Conservation (phyloP, 2,797 vertebrate species). For the Acipenser oxyrinchus region DNA sequence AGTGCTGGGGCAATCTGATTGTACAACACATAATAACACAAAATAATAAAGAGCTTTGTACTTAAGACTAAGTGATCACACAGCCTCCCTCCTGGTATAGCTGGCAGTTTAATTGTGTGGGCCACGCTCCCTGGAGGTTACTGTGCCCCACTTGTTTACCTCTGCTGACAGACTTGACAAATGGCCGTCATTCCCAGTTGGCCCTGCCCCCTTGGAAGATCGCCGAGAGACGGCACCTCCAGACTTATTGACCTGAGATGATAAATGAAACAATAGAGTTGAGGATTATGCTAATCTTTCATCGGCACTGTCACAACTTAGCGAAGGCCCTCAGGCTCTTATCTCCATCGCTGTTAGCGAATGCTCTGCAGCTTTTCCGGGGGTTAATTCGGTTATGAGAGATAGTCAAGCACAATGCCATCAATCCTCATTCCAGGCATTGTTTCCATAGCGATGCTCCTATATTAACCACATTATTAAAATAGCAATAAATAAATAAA, state of each 20-base stretch:
- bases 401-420: neutral
- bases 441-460: no score
- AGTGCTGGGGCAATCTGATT: no score
- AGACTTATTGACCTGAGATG: neutral
- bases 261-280: neutral
- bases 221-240: neutral
- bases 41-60: no score
- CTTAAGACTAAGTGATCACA: no score
- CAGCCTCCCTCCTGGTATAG: no score
- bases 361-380: neutral
- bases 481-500: no score
- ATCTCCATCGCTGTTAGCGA: neutral
- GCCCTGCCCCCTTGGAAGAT: neutral
- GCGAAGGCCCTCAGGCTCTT: neutral
- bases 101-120: no score
- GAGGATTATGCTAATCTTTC: constrained; percentile 2
- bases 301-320: neutral
- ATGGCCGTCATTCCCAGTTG: neutral
- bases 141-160: neutral
- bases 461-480: no score
- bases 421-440: no score
- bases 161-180: neutral
- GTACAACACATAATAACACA: no score
- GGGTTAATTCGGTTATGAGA: neutral
- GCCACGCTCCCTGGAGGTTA: no score